phyloP scores from a whole-genome alignment of 1,140 invertebrate species.

The Bombus soroeensis region DNA sequence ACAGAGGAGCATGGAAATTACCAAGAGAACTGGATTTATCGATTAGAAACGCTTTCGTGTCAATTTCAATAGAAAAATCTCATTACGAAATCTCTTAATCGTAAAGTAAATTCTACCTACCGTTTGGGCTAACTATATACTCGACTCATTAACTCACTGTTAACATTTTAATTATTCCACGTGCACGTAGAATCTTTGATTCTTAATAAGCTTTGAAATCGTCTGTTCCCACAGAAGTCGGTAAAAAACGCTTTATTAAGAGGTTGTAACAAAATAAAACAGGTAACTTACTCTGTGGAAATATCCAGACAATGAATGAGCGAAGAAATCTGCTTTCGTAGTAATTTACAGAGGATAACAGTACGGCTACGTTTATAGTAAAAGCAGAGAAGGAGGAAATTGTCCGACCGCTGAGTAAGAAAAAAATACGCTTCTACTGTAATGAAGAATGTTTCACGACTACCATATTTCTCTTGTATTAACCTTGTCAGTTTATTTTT shows the following conservation, averaged over 20 bases:
- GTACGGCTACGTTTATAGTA: conserved; percentile 1
- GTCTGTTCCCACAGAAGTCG: background rate
- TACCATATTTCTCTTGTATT: too few relatives aligned
- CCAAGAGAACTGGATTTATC: background rate
- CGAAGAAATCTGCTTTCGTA: conserved; percentile 20
- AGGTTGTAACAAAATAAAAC: background rate
- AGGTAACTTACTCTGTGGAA: background rate
- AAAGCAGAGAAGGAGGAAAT: background rate
- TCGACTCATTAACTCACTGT: background rate
- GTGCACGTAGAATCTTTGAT: background rate
- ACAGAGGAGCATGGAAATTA: background rate
- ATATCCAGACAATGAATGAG: conserved; percentile 11
- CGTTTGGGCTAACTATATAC: background rate
- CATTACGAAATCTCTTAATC: background rate
- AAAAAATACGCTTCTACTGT: background rate
- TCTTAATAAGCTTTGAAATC: background rate
- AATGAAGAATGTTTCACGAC: background rate
- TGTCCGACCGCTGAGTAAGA: background rate
- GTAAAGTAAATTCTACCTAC: background rate
- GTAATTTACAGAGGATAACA: conserved; percentile 18
- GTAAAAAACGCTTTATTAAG: background rate
- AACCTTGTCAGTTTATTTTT: background rate
- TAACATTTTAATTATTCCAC: background rate
- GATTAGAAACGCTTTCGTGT: conserved; percentile 5
- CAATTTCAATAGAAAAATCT: background rate